Conservation (phyloP, 2,113 vertebrate species). For the Trinectes maculatus region DNA sequence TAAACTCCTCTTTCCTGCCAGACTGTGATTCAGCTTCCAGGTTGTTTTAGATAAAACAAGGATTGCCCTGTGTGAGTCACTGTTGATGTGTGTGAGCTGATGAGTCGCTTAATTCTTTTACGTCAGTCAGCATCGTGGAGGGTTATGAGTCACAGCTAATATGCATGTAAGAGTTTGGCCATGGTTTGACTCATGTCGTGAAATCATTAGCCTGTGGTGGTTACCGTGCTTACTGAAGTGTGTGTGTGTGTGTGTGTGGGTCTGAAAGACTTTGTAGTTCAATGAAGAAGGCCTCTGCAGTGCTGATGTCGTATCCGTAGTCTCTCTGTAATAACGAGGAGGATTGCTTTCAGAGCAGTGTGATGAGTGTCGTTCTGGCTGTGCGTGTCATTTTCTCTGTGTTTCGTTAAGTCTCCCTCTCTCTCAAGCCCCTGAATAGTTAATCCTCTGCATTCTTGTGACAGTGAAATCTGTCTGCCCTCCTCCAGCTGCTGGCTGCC, state of each 20-base stretch:
- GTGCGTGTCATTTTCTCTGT: slow-evolving; percentile 15
- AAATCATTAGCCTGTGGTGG: slow-evolving; percentile 18
- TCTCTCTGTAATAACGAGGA: slow-evolving; percentile 15
- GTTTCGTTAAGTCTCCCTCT: slow-evolving; percentile 36
- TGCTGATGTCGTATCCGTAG: slow-evolving; percentile 32
- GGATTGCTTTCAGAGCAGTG: slow-evolving; percentile 61
- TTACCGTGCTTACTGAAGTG: slow-evolving; percentile 4
- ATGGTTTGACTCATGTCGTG: slow-evolving; percentile 38
- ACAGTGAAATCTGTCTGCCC: slow-evolving; percentile 43
- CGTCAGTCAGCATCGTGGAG: not conserved
- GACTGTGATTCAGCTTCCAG: slow-evolving; percentile 36
- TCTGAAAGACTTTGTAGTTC: slow-evolving; percentile 10
- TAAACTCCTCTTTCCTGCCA: slow-evolving; percentile 9
- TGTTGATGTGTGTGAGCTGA: not conserved
- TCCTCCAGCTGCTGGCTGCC: slow-evolving; percentile 26
- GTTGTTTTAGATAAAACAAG: not conserved
- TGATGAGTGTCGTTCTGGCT: slow-evolving; percentile 40
- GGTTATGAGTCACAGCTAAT: slow-evolving; percentile 38
- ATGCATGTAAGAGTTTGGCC: slow-evolving; percentile 30
- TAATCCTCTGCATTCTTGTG: slow-evolving; percentile 68
- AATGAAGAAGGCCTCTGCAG: slow-evolving; percentile 12
- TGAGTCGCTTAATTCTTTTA: slow-evolving; percentile 9
- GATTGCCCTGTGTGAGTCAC: slow-evolving; percentile 35
- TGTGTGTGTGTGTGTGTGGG: not conserved
- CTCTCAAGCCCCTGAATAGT: slow-evolving; percentile 42